Evolutionary conservation across 1,140 invertebrate genomes (phyloP), one percentile per base, ranked within the genome.

Genomic region (Odontomachus brunneus): DNA sequence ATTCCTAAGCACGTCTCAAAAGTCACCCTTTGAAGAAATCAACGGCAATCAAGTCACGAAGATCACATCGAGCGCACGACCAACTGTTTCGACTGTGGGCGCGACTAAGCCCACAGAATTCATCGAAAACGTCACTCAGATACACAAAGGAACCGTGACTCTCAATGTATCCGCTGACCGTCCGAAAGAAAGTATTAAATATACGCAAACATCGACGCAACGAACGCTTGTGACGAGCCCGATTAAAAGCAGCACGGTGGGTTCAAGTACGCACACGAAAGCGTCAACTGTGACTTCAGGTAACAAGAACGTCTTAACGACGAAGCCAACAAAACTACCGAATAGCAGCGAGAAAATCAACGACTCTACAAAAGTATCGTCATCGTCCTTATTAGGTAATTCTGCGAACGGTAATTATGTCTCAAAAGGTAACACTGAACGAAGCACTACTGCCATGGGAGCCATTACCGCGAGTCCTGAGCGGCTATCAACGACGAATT

Each of bases 61-160:
- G 1, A 85, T 89, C 0, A 90, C 90, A 66, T 93, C 91, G 90
- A 91, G 19, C 11, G 53, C 19, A 19, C n/a, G 53, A 1, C n/a
- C 60, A 11, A 63, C 7, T 3, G 7, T 11, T 17, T 62, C n/a
- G 11, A 19, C 60, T 0, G 3, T 11, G 26, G 26, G 66, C 9
- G 33, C 9, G 7, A 44, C 22, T 5, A 71, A 71, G 24, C 38
- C 53, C 19, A 17, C 19, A n/a, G 60, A 38, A 66, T 22, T 15
- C 1, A 66, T 14, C 15, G 29, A 76, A 29, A 55, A 24, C n/a
- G 12, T 66, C 2, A 66, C 48, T 22, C 17, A 76, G 33, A n/a
- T n/a, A 12, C 11, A 49, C 0, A 44, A 63, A 4, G 12, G 29
- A 7, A 74, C 2, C 15, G 38, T 15, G 38, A 24, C 12, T 29